Evolutionary conservation across 2,888 invertebrate species (phyloP), one percentile per base, ranked within the genome.

Genomic region (Neoitamus cyanurus): DNA sequence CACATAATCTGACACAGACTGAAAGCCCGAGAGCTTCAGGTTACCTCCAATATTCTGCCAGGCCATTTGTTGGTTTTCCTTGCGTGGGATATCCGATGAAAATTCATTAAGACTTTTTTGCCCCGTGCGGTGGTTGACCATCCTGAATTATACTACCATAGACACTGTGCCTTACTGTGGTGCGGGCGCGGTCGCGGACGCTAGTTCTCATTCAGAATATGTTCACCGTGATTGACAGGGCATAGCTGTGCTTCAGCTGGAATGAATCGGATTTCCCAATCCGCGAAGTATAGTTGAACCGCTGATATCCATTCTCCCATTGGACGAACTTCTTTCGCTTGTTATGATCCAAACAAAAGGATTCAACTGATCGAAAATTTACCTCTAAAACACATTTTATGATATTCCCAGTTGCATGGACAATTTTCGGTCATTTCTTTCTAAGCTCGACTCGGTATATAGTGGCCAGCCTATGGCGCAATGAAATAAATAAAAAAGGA

Each of bases 91-190:
- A 75, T 75, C 75, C 75, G 75, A 75, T 75, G 75, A 75, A 75
- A 75, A 75, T 34, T 75, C 75, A 75, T 75, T 75, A 75, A 75
- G 37, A 75, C 25, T 75, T 75, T 72, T 75, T 37, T 58, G 58
- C 25, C 58, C 20, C 20, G 25, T 58, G 9, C 58, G 58, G 25
- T 9, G 58, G 20, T 9, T 58, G 58, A 3, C 20, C 58, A 20
- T 5, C 25, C 58, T 20, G 7, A 9, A 58, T 58, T 20, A 58
- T 58, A 58, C 9, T 9, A 6, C 58, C 58, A 58, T n/a, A n/a
- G 9, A 58, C 58, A 58, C 7, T 58, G 58, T 20, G 6, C 48
- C 20, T 15, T 20, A 6, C 20, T n/a, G 48, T 7, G n/a, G 48
- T 48, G 48, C 20, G 48, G 48, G n/a, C 58, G 25, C 58, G 58